These are phyloP conservation scores for Stichopus chloronotus DNA, from an alignment of 35 echinoderm and acorn worm species.

Conservation along the genomic window DNA sequence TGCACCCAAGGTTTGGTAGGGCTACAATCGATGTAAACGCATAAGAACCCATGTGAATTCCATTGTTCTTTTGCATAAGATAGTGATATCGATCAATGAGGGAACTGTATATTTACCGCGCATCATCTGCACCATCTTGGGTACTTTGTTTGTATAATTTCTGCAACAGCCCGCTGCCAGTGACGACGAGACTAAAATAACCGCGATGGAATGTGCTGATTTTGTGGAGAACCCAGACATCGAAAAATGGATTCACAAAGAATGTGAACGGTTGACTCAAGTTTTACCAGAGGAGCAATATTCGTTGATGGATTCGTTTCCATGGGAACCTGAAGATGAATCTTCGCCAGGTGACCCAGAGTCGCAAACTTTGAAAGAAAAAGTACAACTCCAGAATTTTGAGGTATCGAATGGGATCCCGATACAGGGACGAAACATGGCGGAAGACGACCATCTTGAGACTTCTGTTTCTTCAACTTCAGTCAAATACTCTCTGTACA, in stretches of 20 bases:
- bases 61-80: too few relatives aligned
- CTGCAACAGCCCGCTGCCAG: too few relatives aligned
- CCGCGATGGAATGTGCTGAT: background rate
- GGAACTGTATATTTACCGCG: too few relatives aligned
- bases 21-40: too few relatives aligned
- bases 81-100: too few relatives aligned
- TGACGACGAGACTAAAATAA: too few relatives aligned
- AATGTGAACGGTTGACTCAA: background rate
- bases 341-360: background rate
- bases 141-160: too few relatives aligned
- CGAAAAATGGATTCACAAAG: background rate
- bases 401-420: background rate
- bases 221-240: background rate
- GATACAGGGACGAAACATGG: background rate
- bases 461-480: background rate
- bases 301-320: background rate
- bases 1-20: too few relatives aligned
- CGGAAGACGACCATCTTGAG: background rate
- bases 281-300: background rate
- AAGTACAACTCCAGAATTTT: background rate
- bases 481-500: background rate
- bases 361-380: background rate
- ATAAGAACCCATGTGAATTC: too few relatives aligned
- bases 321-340: background rate
- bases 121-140: too few relatives aligned